Evolutionary conservation across 2,797 vertebrate species (phyloP).

Genomic region (Echiichthys vipera): DNA sequence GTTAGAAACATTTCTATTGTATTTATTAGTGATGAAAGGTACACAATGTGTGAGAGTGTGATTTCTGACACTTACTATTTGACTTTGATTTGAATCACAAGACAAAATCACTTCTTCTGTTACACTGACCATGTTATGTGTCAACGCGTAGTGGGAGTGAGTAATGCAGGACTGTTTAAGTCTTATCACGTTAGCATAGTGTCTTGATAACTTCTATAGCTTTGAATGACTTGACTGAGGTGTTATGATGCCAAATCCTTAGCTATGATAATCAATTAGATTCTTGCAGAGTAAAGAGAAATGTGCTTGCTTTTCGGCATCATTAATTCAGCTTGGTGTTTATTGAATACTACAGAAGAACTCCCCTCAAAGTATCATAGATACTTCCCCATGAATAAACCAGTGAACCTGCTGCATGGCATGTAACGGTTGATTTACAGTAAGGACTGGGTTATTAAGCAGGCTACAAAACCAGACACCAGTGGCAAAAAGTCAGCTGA

Average conservation of each 20-base stretch:
- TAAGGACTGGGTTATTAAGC: conserved; percentile 36
- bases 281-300: conserved; percentile 46
- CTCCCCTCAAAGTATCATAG: conserved; percentile 36
- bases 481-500: conserved; percentile 25
- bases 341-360: conserved; percentile 34
- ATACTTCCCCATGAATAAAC: conserved; percentile 32
- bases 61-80: conserved; percentile 11
- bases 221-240: conserved; percentile 72
- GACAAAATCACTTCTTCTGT: conserved; percentile 26
- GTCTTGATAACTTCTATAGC: conserved; percentile 69
- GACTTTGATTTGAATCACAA: conserved; percentile 34
- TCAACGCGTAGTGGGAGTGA: conserved; percentile 32
- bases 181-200: conserved; percentile 59
- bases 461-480: conserved; percentile 30
- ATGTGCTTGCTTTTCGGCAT: conserved; percentile 54
- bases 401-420: conserved; percentile 73
- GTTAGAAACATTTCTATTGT: conserved; percentile 10
- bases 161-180: conserved; percentile 39
- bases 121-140: conserved; percentile 34
- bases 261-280: conserved; percentile 63
- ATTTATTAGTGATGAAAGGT: conserved; percentile 21
- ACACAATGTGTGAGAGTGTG: neutral
- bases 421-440: conserved; percentile 74
- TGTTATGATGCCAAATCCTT: conserved; percentile 64
- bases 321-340: conserved; percentile 52